Evolutionary conservation across 2,113 vertebrate species (phyloP).

Genomic region (Ahaetulla prasina): DNA sequence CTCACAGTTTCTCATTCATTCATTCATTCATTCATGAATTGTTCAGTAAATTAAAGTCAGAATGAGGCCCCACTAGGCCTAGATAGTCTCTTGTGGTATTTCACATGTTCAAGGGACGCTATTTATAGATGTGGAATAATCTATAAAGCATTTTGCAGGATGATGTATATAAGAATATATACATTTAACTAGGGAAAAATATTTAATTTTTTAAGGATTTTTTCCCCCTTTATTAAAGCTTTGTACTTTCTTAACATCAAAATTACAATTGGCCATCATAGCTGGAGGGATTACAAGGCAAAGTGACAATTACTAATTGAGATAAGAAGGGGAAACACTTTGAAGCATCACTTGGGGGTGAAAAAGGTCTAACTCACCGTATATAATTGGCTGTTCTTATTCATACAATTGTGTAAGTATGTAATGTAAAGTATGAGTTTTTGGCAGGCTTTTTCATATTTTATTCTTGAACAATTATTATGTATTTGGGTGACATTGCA

Average conservation of each 20-base stretch:
- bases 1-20: not conserved
- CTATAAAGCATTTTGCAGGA: not conserved
- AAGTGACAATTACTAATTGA: conserved; percentile 50
- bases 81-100: not conserved
- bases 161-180: not conserved
- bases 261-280: conserved; percentile 15
- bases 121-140: conserved; percentile 11
- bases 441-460: not conserved
- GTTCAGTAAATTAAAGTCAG: not conserved
- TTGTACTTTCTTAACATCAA: conserved; percentile 33
- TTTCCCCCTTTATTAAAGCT: conserved; percentile 11
- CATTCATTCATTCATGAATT: not conserved
- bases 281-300: conserved; percentile 27
- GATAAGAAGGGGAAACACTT: conserved; percentile 45
- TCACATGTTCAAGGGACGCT: not conserved
- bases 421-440: not conserved
- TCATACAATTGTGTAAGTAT: not conserved
- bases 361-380: conserved; percentile 29
- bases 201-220: conserved; percentile 12
- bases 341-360: conserved; percentile 43
- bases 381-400: conserved; percentile 31
- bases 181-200: not conserved
- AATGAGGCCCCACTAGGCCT: not conserved
- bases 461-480: not conserved
- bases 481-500: not conserved